Evolutionary conservation across 2,113 vertebrate species (phyloP).

Genomic region (Oncorhynchus gorbuscha): DNA sequence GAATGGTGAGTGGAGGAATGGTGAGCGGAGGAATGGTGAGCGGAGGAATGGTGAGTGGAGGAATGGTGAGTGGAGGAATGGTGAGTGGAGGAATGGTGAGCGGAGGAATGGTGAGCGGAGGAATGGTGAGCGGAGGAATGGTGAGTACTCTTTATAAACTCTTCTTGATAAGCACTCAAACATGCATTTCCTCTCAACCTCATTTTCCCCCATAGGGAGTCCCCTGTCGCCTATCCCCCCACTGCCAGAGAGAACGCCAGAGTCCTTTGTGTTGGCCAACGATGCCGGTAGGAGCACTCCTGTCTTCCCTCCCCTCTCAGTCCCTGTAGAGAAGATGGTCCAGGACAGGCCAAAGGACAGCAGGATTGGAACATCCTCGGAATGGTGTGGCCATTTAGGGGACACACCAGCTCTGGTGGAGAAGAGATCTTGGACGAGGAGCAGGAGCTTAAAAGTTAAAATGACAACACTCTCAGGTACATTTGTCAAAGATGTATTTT

Average conservation of each 20-base stretch:
- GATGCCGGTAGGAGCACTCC: slow-evolving; percentile 68
- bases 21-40: too few species aligned
- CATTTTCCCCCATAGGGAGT: slow-evolving; percentile 33
- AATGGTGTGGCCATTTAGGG: slow-evolving; percentile 74
- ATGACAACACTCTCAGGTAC: slow-evolving; percentile 59
- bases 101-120: too few species aligned
- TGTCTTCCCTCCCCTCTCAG: slow-evolving; percentile 26
- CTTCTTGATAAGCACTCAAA: too few species aligned
- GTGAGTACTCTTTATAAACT: background rate
- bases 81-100: too few species aligned
- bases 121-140: background rate
- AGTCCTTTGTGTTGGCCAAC: slow-evolving; percentile 82
- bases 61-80: background rate
- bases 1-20: background rate
- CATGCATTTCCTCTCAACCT: background rate
- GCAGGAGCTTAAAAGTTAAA: slow-evolving; percentile 69
- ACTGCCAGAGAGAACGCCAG: slow-evolving; percentile 89
- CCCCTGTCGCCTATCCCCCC: slow-evolving; percentile 75
- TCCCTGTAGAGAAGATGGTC: slow-evolving; percentile 31
- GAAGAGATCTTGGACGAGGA: slow-evolving; percentile 54
- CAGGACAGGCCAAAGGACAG: background rate
- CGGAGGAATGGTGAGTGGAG: too few species aligned
- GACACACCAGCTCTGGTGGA: slow-evolving; percentile 21
- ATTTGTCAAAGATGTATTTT: slow-evolving; percentile 5
- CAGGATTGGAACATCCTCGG: slow-evolving; percentile 68